Base-by-base conservation (phyloP, 1,140 invertebrate species). In the Triops longicaudatus region DNA sequence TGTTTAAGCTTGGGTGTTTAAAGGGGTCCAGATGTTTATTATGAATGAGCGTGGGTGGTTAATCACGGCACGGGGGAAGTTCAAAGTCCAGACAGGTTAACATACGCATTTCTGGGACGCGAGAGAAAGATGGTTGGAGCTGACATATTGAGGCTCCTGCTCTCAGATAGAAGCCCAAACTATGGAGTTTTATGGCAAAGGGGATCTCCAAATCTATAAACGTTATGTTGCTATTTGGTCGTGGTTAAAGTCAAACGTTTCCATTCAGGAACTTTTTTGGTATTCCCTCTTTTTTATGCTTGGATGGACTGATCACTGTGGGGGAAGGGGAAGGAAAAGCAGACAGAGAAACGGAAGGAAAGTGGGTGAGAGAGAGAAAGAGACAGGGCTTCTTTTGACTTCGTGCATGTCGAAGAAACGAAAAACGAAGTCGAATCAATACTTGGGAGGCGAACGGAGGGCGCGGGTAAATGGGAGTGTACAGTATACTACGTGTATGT, bases 361-460 rank as follows among this genome's bases (percentile, higher is more conserved):
- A 7, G 31, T 4, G 2, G 7, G 31, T 4, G 31, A 37, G 7
- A 7, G 31, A 37, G 2, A 37, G 31, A 37, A 7, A 37, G 7
- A 37, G 31, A 37, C 2, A 37, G n/a, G n/a, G n/a, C 43, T 44
- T 44, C 43, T 6, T 77, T 27, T 76, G 37, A 17, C 26, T 75
- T 50, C 27, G 73, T 77, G 76, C 73, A 9, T 74, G 72, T 77
- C 37, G 73, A 44, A 76, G 22, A 26, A 50, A 74, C 28, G 43
- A 31, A 71, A 31, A 44, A 31, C 28, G 75, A 77, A 50, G 42
- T 17, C 12, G 73, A 74, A 31, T 41, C 31, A 76, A 44, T 28
- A 44, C 27, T 31, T 42, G 17, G 22, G 72, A 72, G 75, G 44
- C 14, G 42, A 26, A 26, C 14, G 28, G 75, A 71, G 44, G 22